Conservation (phyloP, 2,113 vertebrate species). For the Cariama cristata region DNA sequence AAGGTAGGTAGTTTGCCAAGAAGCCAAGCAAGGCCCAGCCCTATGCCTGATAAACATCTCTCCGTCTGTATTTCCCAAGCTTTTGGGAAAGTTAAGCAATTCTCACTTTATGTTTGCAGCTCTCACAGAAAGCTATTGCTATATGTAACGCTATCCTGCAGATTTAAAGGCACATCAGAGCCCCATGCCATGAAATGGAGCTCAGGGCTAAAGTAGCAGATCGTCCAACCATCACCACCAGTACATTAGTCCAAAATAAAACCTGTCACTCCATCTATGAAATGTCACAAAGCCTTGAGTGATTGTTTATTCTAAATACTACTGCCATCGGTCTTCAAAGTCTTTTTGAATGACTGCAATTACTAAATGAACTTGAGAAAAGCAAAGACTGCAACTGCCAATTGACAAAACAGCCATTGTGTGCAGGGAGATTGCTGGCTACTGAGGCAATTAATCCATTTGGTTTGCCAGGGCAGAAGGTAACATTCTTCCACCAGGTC, state of each 20-base stretch:
- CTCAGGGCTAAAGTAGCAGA: neutral
- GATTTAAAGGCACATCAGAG: neutral
- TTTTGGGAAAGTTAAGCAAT: slow-evolving; percentile 42
- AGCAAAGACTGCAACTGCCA: neutral
- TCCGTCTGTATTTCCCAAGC: slow-evolving; percentile 20
- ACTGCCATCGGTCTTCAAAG: neutral
- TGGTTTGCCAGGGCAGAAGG: neutral
- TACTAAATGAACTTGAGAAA: neutral
- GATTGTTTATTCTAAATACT: neutral
- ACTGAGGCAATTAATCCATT: neutral
- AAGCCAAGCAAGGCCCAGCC: neutral
- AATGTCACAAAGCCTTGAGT: neutral
- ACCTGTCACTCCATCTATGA: neutral
- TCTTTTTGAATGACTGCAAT: neutral
- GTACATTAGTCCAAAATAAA: neutral
- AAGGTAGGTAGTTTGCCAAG: slow-evolving; percentile 28
- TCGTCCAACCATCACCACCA: neutral
- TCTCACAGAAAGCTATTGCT: neutral
- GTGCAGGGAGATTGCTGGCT: neutral
- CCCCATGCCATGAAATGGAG: neutral
- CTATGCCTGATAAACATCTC: slow-evolving; percentile 33
- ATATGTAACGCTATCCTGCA: neutral
- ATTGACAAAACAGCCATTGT: neutral
- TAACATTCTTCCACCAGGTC: neutral
- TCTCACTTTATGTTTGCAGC: neutral